Percentiles rank a stretch among this genome's conserved stretches.
Evolutionary conservation across 92 coral and sea anemone genomes (phyloP).

Genomic region (Porites divaricata): DNA sequence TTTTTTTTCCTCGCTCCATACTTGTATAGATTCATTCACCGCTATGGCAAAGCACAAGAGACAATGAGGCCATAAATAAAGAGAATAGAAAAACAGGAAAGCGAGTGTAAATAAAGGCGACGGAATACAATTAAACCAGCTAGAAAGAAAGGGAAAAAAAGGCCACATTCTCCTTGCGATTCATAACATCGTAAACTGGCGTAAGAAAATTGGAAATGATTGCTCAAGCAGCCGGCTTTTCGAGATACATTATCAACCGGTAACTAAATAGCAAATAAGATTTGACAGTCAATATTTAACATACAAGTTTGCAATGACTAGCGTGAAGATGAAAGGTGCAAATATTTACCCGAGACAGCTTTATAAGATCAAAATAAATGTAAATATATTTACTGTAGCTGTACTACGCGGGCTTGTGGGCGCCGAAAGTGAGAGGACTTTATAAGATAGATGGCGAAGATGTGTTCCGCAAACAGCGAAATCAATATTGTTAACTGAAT

Average conservation of each 20-base stretch:
- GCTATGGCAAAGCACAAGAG: not conserved
- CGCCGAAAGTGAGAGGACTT: slow-evolving; percentile 21
- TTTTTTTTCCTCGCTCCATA: slow-evolving; percentile 13
- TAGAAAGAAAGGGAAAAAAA: not conserved
- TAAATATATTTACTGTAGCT: slow-evolving; percentile 7
- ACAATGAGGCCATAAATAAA: slow-evolving; percentile 10
- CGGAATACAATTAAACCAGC: slow-evolving; percentile 7
- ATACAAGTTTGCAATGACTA: slow-evolving; percentile 19
- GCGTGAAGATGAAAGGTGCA: slow-evolving; percentile 18
- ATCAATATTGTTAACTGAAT: slow-evolving; percentile 23
- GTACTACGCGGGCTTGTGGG: not conserved
- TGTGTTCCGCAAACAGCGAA: slow-evolving; percentile 7
- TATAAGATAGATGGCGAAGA: not conserved
- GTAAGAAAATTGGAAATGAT: slow-evolving; percentile 36
- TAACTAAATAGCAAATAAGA: slow-evolving; percentile 48
- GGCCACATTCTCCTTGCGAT: slow-evolving; percentile 14
- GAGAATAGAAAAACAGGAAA: slow-evolving; percentile 13
- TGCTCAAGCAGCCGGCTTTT: slow-evolving; percentile 55
- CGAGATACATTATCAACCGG: slow-evolving; percentile 54
- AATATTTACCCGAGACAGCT: slow-evolving; percentile 28
- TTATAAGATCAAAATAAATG: slow-evolving; percentile 24
- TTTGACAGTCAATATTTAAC: slow-evolving; percentile 48
- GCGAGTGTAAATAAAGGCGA: slow-evolving; percentile 4
- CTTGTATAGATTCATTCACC: slow-evolving; percentile 21
- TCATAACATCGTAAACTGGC: slow-evolving; percentile 25